Evolutionary conservation across 2,113 vertebrate species (phyloP).

Genomic region (Erpornis zantholeuca): DNA sequence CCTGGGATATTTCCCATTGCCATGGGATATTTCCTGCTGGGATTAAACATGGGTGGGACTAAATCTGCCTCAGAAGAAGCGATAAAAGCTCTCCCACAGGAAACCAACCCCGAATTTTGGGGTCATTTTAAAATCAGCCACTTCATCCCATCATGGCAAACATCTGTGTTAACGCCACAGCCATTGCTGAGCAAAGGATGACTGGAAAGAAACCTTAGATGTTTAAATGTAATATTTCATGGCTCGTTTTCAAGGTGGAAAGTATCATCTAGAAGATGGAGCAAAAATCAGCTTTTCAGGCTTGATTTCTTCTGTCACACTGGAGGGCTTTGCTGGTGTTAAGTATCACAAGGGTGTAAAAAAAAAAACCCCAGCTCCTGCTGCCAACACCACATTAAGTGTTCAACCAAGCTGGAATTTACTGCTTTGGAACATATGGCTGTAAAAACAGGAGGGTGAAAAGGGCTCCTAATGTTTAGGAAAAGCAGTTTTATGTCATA

Average conservation of each 20-base stretch:
- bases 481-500: neutral
- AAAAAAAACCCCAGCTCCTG: neutral
- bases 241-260: neutral
- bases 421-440: neutral
- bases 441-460: neutral
- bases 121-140: neutral
- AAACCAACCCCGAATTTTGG: fast-evolving
- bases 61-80: neutral
- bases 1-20: too few species aligned
- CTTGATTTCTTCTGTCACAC: neutral
- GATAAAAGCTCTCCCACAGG: too few species aligned
- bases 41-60: fast-evolving
- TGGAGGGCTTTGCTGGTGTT: neutral
- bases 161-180: neutral
- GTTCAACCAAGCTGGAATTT: constrained; percentile 8
- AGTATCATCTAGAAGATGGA: neutral
- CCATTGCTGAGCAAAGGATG: neutral
- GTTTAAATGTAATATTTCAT: neutral
- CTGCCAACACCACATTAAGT: neutral
- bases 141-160: neutral
- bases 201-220: neutral
- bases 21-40: neutral
- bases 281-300: neutral
- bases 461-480: neutral
- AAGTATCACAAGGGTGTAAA: neutral